Conservation (phyloP, 2,113 vertebrate genomes). For the Oenanthe melanoleuca region DNA sequence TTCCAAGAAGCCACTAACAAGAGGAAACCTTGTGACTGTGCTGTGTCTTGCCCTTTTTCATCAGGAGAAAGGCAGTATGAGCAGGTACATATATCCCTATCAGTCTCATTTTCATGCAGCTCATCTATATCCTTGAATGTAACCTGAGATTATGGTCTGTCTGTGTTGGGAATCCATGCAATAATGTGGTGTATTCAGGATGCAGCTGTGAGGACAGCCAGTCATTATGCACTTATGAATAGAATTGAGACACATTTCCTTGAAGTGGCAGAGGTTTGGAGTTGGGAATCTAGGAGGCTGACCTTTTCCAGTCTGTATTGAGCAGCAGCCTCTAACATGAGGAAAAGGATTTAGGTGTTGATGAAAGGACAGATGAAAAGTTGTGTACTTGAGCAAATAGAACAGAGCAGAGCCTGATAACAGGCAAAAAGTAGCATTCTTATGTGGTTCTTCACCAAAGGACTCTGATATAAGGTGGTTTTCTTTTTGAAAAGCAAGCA, state of each 20-base stretch:
- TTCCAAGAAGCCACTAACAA: background rate
- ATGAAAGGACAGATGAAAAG: background rate
- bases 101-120: background rate
- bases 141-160: background rate
- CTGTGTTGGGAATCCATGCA: background rate
- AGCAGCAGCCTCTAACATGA: background rate
- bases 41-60: background rate
- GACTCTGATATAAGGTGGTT: background rate
- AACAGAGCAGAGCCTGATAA: background rate
- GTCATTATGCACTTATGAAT: background rate
- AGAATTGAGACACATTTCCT: background rate
- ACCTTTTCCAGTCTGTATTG: background rate
- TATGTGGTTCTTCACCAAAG: background rate
- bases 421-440: background rate
- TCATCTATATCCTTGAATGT: background rate
- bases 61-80: background rate
- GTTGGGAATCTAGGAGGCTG: background rate
- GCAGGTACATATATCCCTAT: background rate
- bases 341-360: background rate
- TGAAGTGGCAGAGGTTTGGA: background rate
- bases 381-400: background rate
- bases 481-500: background rate
- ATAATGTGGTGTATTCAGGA: background rate
- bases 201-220: background rate
- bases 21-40: background rate